A percentile compares a stretch with the other conserved stretches of the same genome.
Conservation (phyloP, 2,113 vertebrate genomes). For the Cyphomyrus plagiostoma region DNA sequence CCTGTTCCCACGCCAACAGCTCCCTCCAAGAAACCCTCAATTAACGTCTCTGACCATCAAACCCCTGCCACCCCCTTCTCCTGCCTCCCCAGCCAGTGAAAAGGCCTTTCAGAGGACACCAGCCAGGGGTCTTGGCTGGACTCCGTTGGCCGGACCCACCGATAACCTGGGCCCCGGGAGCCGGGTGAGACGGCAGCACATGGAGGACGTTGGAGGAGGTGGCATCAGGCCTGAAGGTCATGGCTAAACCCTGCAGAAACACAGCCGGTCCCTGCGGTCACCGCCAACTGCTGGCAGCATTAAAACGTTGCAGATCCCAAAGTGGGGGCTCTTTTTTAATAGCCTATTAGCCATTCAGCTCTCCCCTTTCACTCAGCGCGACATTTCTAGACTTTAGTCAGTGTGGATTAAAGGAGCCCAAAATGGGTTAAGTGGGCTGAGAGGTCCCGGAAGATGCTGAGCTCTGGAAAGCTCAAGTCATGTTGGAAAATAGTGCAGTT, state of each 20-base stretch:
- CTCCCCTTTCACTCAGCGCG: not conserved
- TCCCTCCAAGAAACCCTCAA: slow-evolving; percentile 29
- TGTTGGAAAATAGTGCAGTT: not conserved
- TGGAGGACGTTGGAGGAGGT: not conserved
- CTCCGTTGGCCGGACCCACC: not conserved
- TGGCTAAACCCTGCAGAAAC: not conserved
- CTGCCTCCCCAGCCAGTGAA: slow-evolving; percentile 28
- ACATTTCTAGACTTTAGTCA: not conserved
- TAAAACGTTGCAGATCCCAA: not conserved
- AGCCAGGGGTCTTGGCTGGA: slow-evolving; percentile 3
- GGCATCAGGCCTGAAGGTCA: not conserved
- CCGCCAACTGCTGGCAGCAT: not conserved
- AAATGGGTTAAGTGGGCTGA: slow-evolving; percentile 14
- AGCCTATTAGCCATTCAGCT: not conserved
- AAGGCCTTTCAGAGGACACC: slow-evolving; percentile 27
- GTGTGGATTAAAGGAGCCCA: not conserved
- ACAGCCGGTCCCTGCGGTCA: not conserved
- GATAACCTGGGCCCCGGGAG: not conserved
- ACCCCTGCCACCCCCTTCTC: slow-evolving; percentile 12
- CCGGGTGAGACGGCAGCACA: not conserved
- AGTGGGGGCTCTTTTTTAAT: not conserved
- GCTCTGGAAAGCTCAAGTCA: not conserved
- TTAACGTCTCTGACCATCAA: slow-evolving; percentile 31
- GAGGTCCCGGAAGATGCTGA: not conserved
- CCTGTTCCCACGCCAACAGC: slow-evolving; percentile 32